These are phyloP conservation scores for Cyphomyrus plagiostoma DNA, from an alignment of 2,113 vertebrate species.

Conservation along the genomic window DNA sequence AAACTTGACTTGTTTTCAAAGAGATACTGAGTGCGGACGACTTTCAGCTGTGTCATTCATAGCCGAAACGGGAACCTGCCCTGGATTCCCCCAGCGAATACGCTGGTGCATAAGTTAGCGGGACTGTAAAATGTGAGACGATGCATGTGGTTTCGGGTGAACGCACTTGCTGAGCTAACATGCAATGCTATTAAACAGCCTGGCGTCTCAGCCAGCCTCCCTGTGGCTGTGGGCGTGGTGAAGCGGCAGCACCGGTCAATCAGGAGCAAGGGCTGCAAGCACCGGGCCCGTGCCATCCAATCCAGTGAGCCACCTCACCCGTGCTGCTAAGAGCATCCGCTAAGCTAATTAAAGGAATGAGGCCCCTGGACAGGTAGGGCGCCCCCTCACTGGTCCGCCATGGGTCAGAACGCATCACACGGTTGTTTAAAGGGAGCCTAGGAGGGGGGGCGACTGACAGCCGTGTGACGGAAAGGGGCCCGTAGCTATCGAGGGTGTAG, in stretches of 20 bases:
- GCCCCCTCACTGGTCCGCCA: background rate
- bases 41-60: background rate
- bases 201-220: background rate
- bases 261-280: background rate
- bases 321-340: background rate
- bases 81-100: background rate
- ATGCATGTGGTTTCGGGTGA: background rate
- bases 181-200: background rate
- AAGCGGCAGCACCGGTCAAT: background rate
- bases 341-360: slow-evolving; percentile 1
- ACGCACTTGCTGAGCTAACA: background rate
- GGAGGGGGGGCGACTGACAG: background rate
- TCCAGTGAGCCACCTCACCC: background rate
- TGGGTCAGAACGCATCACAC: background rate
- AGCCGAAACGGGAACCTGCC: background rate
- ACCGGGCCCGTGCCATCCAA: background rate
- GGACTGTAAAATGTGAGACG: background rate
- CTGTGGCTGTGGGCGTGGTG: background rate
- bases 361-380: background rate
- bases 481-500: background rate
- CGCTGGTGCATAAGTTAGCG: background rate
- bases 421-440: background rate
- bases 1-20: background rate
- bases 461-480: background rate
- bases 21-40: background rate